Percentiles rank a stretch among this genome's conserved stretches.
Evolutionary conservation across 2,888 invertebrate genomes (phyloP).

Genomic region (Campoletis raptor): DNA sequence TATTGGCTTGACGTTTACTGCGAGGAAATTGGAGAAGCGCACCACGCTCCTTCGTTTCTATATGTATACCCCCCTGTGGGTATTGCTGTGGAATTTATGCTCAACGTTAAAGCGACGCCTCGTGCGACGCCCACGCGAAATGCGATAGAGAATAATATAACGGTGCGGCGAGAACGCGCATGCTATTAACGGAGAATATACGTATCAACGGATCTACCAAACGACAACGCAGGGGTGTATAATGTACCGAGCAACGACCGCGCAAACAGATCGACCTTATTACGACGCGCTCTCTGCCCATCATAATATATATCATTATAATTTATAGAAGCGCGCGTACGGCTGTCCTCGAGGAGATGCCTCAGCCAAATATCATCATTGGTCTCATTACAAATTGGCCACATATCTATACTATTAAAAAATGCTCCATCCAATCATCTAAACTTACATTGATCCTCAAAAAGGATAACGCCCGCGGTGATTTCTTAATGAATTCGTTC

Average conservation of each 20-base stretch:
- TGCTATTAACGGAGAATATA: constrained; percentile 48
- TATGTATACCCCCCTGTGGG: constrained; percentile 51
- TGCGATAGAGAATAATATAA: constrained; percentile 72
- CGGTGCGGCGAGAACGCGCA: constrained; percentile 68
- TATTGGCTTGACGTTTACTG: constrained; percentile 76
- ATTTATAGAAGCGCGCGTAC: too few species aligned
- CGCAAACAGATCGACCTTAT: constrained; percentile 54
- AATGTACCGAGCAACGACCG: constrained; percentile 66
- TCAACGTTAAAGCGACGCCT: constrained; percentile 80
- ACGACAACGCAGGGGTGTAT: constrained; percentile 60
- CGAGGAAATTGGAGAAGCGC: constrained; percentile 77
- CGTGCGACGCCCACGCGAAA: constrained; percentile 77
- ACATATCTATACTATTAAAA: neutral
- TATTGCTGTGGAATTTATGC: constrained; percentile 76
- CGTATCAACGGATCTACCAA: constrained; percentile 7
- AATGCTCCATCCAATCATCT: too few species aligned
- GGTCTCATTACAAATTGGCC: neutral
- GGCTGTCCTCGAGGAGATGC: neutral
- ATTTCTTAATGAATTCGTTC: constrained; percentile 70
- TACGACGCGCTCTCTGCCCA: too few species aligned
- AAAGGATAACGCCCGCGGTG: constrained; percentile 55
- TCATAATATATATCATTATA: too few species aligned
- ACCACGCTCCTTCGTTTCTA: constrained; percentile 50
- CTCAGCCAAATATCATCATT: neutral
- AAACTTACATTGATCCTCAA: too few species aligned